Conservation (phyloP, 2,888 invertebrate genomes). For the Capitulum mitella region DNA sequence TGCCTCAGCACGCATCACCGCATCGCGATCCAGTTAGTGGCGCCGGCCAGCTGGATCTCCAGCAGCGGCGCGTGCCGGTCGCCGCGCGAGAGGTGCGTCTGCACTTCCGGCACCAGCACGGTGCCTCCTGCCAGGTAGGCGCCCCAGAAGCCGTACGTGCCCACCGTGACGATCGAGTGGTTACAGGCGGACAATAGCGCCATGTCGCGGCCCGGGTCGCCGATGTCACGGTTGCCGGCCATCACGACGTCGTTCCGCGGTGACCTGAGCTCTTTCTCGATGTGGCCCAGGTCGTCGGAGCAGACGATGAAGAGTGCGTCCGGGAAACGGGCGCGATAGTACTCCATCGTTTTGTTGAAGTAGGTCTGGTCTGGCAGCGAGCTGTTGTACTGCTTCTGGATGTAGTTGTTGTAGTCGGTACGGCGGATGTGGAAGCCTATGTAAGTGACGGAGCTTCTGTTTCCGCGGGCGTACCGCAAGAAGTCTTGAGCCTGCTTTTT, state of each 20-base stretch:
- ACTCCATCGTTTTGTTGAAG: background rate
- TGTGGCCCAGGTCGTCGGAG: no score
- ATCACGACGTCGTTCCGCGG: no score
- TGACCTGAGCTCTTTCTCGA: no score
- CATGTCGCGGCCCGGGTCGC: constrained; percentile 22
- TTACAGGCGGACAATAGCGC: constrained; percentile 24
- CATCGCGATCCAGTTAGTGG: no score
- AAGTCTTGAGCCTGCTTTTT: background rate
- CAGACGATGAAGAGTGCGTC: no score
- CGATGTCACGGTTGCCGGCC: no score
- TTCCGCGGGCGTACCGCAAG: background rate
- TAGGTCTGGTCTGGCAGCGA: background rate
- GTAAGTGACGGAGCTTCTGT: background rate
- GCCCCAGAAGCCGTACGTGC: no score
- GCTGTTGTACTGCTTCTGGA: background rate
- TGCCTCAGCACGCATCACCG: no score
- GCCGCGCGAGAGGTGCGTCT: no score
- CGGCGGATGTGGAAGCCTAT: constrained; percentile 10
- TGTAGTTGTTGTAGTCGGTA: background rate
- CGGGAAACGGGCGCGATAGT: background rate
- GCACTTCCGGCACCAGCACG: constrained; percentile 10
- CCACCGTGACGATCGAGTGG: constrained; percentile 15
- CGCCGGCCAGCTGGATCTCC: no score
- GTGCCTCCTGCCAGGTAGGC: constrained; percentile 26
- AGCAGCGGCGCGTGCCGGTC: no score